phyloP scores from a whole-genome alignment of 2,113 vertebrate species.

The Oreocharis arfaki region DNA sequence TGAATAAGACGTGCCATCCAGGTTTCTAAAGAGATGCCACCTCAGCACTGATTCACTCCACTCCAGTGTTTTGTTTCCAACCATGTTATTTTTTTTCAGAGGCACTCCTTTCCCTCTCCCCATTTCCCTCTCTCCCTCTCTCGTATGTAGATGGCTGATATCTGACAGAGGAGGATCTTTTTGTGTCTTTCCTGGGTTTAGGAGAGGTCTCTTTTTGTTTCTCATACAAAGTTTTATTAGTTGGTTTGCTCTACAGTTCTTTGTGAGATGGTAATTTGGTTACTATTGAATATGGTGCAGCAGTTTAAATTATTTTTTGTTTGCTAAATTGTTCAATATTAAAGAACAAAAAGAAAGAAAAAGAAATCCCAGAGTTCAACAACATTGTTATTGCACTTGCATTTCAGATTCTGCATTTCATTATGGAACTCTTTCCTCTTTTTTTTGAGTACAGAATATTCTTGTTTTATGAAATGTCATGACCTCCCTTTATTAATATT shows the following conservation, averaged over 20 bases:
- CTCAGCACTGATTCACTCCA: constrained; percentile 45
- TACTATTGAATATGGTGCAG: background rate
- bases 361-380: background rate
- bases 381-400: background rate
- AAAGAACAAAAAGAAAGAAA: background rate
- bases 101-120: background rate
- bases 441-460: background rate
- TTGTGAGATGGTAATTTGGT: background rate
- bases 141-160: background rate
- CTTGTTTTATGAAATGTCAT: background rate
- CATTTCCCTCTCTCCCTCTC: background rate
- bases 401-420: background rate
- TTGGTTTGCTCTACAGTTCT: background rate
- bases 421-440: background rate
- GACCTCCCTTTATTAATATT: background rate
- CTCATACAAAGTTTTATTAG: background rate
- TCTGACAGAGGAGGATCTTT: background rate
- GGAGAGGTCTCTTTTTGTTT: background rate
- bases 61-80: background rate
- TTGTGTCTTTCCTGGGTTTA: background rate
- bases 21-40: constrained; percentile 11
- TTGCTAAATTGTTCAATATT: background rate
- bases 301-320: background rate
- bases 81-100: background rate
- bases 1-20: background rate